Percentiles rank a stretch among this genome's conserved stretches.
phyloP scores from a whole-genome alignment of 2,888 invertebrate species.

The Papilio elwesi region DNA sequence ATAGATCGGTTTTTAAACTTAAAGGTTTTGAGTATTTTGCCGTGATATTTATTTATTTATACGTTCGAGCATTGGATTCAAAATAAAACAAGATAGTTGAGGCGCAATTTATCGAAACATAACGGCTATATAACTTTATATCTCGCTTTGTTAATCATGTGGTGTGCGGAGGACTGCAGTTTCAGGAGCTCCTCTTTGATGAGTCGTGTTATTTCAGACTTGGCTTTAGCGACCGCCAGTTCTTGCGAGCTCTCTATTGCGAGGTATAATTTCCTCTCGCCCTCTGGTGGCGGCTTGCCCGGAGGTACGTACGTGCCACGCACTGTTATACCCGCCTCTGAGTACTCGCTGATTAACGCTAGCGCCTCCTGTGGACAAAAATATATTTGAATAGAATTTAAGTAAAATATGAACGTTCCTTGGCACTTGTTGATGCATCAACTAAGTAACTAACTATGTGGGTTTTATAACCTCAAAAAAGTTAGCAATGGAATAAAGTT shows the following conservation, averaged over 20 bases:
- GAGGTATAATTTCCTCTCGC: constrained; percentile 97
- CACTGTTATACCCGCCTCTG: constrained; percentile 99
- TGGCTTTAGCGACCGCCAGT: constrained; percentile 97
- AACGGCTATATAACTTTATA: constrained; percentile 93
- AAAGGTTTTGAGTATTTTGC: too few relatives aligned
- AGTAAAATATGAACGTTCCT: too few relatives aligned
- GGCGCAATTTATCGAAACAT: constrained; percentile 47
- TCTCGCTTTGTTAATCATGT: constrained; percentile 94
- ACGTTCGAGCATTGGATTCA: neutral
- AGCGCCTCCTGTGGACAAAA: constrained; percentile 91
- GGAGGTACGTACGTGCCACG: constrained; percentile 97
- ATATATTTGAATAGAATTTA: neutral
- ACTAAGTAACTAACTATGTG: too few relatives aligned
- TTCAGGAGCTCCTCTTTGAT: constrained; percentile 99
- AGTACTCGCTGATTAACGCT: constrained; percentile 99
- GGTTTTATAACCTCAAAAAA: too few relatives aligned
- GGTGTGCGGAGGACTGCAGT: constrained; percentile 93
- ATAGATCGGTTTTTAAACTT: too few relatives aligned
- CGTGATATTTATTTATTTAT: too few relatives aligned
- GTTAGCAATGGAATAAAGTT: too few relatives aligned
- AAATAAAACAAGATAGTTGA: constrained; percentile 37
- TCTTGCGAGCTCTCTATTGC: constrained; percentile 99
- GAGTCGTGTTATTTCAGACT: constrained; percentile 97
- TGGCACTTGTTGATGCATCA: too few relatives aligned
- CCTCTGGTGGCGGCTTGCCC: constrained; percentile 95